A percentile compares a stretch with the other conserved stretches of the same genome.
phyloP scores from a whole-genome alignment of 2,888 invertebrate genomes.

The Crepidodera aurea region DNA sequence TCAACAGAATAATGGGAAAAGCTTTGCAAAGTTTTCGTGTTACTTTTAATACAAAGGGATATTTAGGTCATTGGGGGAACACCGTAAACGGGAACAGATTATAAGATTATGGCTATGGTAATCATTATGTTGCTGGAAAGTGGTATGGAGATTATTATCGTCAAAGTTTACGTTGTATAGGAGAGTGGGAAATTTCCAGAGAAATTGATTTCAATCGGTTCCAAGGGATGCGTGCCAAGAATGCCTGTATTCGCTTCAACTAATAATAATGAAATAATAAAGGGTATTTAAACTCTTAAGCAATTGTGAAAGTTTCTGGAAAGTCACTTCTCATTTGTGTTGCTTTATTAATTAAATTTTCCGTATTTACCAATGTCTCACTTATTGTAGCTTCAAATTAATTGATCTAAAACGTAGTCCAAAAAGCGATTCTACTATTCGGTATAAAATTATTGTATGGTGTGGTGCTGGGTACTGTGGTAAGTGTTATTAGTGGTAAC shows the following conservation, averaged over 20 bases:
- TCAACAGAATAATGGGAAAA: constrained; percentile 25
- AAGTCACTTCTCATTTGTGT: no score
- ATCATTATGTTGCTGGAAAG: constrained; percentile 28
- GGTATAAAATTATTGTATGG: no score
- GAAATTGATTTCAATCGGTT: constrained; percentile 10
- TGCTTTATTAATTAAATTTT: no score
- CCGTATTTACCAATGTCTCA: no score
- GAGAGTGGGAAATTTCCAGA: constrained; percentile 9
- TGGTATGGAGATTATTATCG: constrained; percentile 19
- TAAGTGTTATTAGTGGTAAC: no score
- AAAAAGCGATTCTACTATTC: no score
- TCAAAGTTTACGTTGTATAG: constrained; percentile 14
- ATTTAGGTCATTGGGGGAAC: constrained; percentile 32
- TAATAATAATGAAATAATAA: neutral
- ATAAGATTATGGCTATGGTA: constrained; percentile 30
- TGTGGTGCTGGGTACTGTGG: no score
- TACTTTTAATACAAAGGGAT: constrained; percentile 37
- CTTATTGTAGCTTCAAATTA: no score
- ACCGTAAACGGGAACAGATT: constrained; percentile 25
- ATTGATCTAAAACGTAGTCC: no score
- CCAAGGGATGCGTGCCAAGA: neutral
- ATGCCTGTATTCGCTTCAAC: neutral
- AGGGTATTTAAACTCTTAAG: neutral
- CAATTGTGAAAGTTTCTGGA: no score
- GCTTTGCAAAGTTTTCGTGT: constrained; percentile 33